Percentiles rank a stretch among this genome's conserved stretches.
Evolutionary conservation across 2,113 vertebrate species (phyloP).

Genomic region (Natator depressus): DNA sequence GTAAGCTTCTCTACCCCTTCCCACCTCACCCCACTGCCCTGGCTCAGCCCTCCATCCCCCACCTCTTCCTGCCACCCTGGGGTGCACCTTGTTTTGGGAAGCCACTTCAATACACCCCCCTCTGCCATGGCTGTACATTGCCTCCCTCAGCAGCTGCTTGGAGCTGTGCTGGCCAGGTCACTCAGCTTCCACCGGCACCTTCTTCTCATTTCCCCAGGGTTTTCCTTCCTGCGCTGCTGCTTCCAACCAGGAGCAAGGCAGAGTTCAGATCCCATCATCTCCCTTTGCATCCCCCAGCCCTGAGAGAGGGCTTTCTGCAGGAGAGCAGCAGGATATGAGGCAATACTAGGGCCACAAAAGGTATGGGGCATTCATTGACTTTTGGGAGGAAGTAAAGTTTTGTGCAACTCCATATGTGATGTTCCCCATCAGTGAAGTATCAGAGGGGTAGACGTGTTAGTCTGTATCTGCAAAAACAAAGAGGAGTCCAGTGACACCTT

Average conservation of each 20-base stretch:
- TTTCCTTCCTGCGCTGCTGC: not conserved
- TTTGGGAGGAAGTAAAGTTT: not conserved
- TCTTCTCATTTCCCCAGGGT: not conserved
- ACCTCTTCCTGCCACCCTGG: not conserved
- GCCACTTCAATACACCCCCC: not conserved
- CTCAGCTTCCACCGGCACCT: not conserved
- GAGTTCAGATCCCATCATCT: not conserved
- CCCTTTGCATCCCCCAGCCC: not conserved
- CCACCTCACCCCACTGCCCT: not conserved
- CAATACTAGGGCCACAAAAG: not conserved
- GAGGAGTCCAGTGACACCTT: no score
- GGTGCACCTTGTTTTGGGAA: not conserved
- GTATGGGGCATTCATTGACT: no score
- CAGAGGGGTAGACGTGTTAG: no score
- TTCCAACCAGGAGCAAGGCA: not conserved
- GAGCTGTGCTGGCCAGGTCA: not conserved
- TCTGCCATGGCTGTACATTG: not conserved
- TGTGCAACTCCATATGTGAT: not conserved
- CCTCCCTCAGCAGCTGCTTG: not conserved
- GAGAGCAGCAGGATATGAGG: not conserved
- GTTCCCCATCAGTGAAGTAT: not conserved
- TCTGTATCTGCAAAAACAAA: no score
- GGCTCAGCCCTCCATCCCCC: not conserved
- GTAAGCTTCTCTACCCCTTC: not conserved
- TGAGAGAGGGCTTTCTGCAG: not conserved